Evolutionary conservation across 2,797 vertebrate species (phyloP).

Genomic region (Pygocentrus nattereri): DNA sequence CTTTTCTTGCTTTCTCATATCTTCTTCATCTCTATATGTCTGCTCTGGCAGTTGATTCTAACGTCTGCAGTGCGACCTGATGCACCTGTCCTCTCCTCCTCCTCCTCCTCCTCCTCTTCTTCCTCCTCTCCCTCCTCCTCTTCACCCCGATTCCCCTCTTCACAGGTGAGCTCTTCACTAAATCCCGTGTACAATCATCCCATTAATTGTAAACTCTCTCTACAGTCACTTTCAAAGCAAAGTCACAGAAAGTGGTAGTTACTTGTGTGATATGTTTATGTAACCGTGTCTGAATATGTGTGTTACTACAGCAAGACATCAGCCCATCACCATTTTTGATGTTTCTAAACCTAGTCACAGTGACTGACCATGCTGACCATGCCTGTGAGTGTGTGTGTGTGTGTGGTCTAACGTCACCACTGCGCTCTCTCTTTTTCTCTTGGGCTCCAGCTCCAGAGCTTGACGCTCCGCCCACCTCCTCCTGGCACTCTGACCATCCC

Average conservation of each 20-base stretch:
- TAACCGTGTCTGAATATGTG: too few relatives aligned
- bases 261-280: too few relatives aligned
- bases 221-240: neutral
- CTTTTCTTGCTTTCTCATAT: slow-evolving; percentile 24
- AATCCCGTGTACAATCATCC: slow-evolving; percentile 15
- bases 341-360: neutral
- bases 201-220: neutral
- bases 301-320: neutral
- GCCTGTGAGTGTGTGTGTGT: neutral
- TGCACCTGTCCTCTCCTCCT: slow-evolving; percentile 61
- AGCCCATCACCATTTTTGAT: neutral
- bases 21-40: slow-evolving; percentile 40
- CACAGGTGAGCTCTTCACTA: slow-evolving; percentile 88
- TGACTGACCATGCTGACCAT: too few relatives aligned
- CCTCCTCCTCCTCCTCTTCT: slow-evolving; percentile 63
- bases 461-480: slow-evolving; percentile 90
- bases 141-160: slow-evolving; percentile 86
- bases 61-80: slow-evolving; percentile 79
- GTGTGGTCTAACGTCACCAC: neutral
- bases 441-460: slow-evolving; percentile 93
- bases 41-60: slow-evolving; percentile 77
- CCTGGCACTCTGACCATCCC: slow-evolving; percentile 88
- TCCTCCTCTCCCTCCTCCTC: slow-evolving; percentile 68
- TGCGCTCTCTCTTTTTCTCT: neutral
- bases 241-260: too few relatives aligned